Conservation (phyloP, 2,888 invertebrate species). For the Eristalis pertinax region DNA sequence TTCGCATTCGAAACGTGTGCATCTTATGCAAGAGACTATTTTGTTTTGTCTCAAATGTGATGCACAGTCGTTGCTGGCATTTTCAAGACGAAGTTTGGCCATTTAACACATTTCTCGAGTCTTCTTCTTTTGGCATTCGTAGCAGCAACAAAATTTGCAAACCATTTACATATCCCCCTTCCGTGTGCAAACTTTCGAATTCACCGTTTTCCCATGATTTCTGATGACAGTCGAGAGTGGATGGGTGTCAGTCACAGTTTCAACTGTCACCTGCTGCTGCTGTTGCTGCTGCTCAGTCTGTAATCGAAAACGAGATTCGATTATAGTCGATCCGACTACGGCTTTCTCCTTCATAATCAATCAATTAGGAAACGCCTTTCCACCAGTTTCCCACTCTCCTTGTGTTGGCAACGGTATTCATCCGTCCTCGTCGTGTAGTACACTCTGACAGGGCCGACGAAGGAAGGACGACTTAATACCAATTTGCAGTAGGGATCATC, state of each 20-base stretch:
- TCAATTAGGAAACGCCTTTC: constrained; percentile 43
- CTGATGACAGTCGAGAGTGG: neutral
- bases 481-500: constrained; percentile 49
- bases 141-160: neutral
- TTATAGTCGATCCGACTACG: constrained; percentile 2
- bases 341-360: constrained; percentile 17
- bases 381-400: constrained; percentile 14
- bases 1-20: neutral
- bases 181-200: neutral
- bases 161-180: constrained; percentile 15
- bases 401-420: neutral
- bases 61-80: too few species aligned
- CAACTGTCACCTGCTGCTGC: neutral
- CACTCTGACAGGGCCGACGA: neutral
- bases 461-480: constrained; percentile 14
- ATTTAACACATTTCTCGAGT: constrained; percentile 5
- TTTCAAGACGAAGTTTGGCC: neutral
- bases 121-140: neutral
- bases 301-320: constrained; percentile 31
- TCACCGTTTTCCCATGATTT: neutral
- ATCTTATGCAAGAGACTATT: neutral
- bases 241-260: neutral
- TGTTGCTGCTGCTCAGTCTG: neutral
- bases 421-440: neutral
- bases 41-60: too few species aligned